phyloP scores from a whole-genome alignment of 2,797 vertebrate species.

The Chromis chromis region DNA sequence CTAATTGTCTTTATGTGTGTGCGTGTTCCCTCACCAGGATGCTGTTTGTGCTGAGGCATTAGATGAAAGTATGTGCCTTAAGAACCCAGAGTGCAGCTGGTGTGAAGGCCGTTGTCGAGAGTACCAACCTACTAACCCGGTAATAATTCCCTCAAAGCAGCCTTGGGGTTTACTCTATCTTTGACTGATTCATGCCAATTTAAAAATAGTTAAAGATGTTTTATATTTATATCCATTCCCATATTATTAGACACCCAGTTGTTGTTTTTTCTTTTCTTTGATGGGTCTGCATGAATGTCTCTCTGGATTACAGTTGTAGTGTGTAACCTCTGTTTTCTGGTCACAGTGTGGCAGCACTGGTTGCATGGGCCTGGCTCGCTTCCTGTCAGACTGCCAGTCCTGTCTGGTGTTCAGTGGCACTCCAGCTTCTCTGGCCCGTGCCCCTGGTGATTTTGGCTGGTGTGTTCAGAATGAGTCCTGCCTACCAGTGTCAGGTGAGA shows the following conservation, averaged over 20 bases:
- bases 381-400: constrained; percentile 92
- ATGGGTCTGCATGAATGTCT: constrained; percentile 2
- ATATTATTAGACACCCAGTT: neutral
- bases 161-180: neutral
- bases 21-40: constrained; percentile 76
- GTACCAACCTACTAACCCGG: constrained; percentile 87
- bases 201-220: neutral
- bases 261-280: neutral
- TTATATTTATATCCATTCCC: neutral
- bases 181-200: neutral
- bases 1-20: constrained; percentile 3
- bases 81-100: constrained; percentile 94
- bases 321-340: constrained; percentile 26
- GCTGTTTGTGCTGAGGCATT: constrained; percentile 91
- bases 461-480: constrained; percentile 96
- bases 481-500: constrained; percentile 91
- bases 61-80: constrained; percentile 89
- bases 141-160: constrained; percentile 67
- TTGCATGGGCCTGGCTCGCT: constrained; percentile 91
- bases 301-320: neutral
- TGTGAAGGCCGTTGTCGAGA: constrained; percentile 92
- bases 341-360: constrained; percentile 90
- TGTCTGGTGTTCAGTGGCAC: constrained; percentile 91
- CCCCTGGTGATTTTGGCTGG: constrained; percentile 92
- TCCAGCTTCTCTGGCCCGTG: constrained; percentile 83